phyloP scores from a whole-genome alignment of 2,797 vertebrate species.

The Gallinago solitaria region DNA sequence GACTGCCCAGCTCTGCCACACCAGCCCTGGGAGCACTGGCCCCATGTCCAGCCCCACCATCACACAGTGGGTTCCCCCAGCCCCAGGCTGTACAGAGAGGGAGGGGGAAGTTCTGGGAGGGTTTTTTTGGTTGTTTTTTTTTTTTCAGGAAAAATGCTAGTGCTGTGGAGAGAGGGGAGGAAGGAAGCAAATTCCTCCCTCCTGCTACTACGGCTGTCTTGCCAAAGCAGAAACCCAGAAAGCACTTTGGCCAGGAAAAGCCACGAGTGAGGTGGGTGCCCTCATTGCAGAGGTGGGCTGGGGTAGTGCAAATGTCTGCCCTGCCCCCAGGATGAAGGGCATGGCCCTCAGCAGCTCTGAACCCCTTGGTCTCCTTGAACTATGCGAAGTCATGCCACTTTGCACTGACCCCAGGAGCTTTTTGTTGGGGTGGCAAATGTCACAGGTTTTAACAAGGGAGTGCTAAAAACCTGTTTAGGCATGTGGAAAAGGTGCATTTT shows the following conservation, averaged over 20 bases:
- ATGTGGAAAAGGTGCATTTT: not conserved
- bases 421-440: not conserved
- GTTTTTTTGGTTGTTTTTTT: not conserved
- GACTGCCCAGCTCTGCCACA: not conserved
- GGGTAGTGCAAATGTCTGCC: not conserved
- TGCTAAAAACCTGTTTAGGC: not conserved
- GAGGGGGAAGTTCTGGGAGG: not conserved
- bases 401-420: not conserved
- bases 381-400: not conserved
- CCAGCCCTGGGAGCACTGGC: not conserved
- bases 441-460: not conserved
- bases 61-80: not conserved
- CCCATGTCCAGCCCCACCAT: not conserved
- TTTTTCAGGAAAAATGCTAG: not conserved
- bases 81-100: rapidly evolving
- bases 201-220: not conserved
- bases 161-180: not conserved
- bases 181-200: not conserved
- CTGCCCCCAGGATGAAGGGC: not conserved
- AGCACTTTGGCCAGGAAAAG: not conserved
- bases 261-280: not conserved
- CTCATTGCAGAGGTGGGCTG: not conserved
- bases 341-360: not conserved
- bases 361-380: not conserved
- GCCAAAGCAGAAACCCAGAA: not conserved